Evolutionary conservation across 2,888 invertebrate genomes (phyloP).

Genomic region (Monoplex corrugatus): DNA sequence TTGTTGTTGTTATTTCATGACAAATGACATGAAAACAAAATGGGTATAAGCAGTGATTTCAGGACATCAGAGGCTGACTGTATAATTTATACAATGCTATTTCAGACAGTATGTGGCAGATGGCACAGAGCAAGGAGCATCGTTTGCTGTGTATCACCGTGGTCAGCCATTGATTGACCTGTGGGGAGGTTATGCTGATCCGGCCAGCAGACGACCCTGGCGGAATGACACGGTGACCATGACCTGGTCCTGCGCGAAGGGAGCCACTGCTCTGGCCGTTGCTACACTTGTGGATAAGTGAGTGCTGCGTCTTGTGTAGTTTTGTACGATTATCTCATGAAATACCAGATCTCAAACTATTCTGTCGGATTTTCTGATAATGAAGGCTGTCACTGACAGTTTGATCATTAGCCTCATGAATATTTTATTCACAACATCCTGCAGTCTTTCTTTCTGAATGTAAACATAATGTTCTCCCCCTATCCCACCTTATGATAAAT

Average conservation of each 20-base stretch:
- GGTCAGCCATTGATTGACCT: constrained; percentile 77
- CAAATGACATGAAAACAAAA: no score
- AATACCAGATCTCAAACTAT: not conserved
- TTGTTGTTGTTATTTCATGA: no score
- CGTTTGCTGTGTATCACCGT: constrained; percentile 74
- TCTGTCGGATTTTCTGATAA: not conserved
- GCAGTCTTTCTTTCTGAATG: no score
- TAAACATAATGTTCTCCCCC: not conserved
- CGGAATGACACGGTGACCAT: constrained; percentile 69
- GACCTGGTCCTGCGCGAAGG: constrained; percentile 72
- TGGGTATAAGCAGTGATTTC: no score
- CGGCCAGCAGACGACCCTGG: constrained; percentile 69
- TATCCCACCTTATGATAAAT: not conserved
- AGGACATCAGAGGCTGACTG: no score
- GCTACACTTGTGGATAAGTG: constrained; percentile 80
- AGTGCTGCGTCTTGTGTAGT: not conserved
- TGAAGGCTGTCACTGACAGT: not conserved
- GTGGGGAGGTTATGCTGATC: constrained; percentile 78
- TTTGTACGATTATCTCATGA: no score
- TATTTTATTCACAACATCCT: no score
- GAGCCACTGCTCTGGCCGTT: constrained; percentile 70
- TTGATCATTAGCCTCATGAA: no score
- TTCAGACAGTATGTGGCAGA: no score
- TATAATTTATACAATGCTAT: no score
- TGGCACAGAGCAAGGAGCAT: constrained; percentile 70